phyloP scores from a whole-genome alignment of 92 coral and sea anemone species.

The Parazoanthus swiftii region DNA sequence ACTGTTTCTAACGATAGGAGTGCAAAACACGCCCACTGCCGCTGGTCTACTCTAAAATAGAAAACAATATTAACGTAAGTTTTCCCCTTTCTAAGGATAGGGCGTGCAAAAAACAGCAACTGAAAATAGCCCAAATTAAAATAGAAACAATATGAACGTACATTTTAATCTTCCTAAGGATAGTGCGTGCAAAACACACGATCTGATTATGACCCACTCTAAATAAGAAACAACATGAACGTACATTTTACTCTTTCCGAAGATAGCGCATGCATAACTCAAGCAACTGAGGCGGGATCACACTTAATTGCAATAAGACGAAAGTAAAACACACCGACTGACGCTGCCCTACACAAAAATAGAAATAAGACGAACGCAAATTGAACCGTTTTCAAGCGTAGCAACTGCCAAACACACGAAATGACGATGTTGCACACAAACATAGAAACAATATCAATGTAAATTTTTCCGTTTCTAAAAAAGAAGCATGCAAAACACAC shows the following conservation, averaged over 20 bases:
- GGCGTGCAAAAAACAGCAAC: constrained; percentile 17
- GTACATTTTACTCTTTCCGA: constrained; percentile 9
- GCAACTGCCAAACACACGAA: constrained; percentile 15
- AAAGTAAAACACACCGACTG: constrained; percentile 16
- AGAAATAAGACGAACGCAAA: constrained; percentile 15
- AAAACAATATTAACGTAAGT: constrained; percentile 13
- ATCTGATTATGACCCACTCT: constrained; percentile 16
- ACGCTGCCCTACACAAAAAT: constrained; percentile 17
- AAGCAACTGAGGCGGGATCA: constrained; percentile 13
- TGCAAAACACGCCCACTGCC: constrained; percentile 19
- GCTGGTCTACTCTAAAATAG: constrained; percentile 16
- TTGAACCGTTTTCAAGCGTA: constrained; percentile 16
- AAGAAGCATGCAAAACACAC: constrained; percentile 16
- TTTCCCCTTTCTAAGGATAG: constrained; percentile 16
- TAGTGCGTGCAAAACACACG: constrained; percentile 17
- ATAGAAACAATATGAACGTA: not conserved
- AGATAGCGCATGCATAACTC: constrained; percentile 11
- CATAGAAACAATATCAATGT: constrained; percentile 14
- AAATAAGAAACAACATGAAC: constrained; percentile 14
- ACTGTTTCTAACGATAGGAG: constrained; percentile 16
- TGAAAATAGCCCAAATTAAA: constrained; percentile 14
- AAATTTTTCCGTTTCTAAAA: constrained; percentile 13
- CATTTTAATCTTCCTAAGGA: not conserved
- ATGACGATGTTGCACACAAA: constrained; percentile 16
- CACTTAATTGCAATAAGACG: constrained; percentile 12